phyloP scores from a whole-genome alignment of 2,888 invertebrate genomes.

The Oscheius myriophilus region DNA sequence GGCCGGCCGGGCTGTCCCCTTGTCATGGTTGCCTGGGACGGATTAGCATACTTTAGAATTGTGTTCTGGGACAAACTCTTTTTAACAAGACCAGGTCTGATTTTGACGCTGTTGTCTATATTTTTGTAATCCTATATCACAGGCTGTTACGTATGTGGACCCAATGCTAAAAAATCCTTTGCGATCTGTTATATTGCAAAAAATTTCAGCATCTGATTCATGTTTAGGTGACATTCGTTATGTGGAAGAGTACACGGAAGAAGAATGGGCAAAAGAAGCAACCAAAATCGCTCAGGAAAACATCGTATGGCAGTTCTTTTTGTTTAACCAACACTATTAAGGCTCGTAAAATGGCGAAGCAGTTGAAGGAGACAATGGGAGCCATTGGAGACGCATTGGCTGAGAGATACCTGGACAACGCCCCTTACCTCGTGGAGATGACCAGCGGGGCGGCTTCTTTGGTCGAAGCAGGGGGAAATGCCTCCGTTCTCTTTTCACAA shows the following conservation, averaged over 20 bases:
- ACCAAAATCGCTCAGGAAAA: conserved; percentile 48
- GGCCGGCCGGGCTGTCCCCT: too few species aligned
- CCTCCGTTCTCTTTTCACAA: conserved; percentile 36
- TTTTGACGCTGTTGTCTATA: too few species aligned
- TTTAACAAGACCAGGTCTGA: too few species aligned
- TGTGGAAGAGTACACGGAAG: conserved; percentile 57
- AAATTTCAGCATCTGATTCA: too few species aligned
- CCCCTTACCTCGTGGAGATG: conserved; percentile 26
- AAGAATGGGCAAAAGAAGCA: conserved; percentile 59
- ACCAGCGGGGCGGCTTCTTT: conserved; percentile 39
- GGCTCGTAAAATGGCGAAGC: conserved; percentile 41
- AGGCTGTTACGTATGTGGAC: too few species aligned
- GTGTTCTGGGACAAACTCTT: too few species aligned
- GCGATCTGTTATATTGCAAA: too few species aligned
- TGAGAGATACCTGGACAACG: conserved; percentile 20
- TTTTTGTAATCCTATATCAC: too few species aligned
- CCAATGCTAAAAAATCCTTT: too few species aligned
- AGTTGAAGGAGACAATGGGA: conserved; percentile 41
- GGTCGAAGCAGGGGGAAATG: conserved; percentile 40
- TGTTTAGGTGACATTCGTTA: conserved; percentile 51
- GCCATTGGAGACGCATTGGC: conserved; percentile 46
- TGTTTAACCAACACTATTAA: conserved; percentile 1
- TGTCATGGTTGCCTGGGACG: too few species aligned
- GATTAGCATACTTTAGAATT: too few species aligned
- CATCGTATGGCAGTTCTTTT: conserved; percentile 33